Evolutionary conservation across 2,888 invertebrate genomes (phyloP).

Genomic region (Norana najaformis): DNA sequence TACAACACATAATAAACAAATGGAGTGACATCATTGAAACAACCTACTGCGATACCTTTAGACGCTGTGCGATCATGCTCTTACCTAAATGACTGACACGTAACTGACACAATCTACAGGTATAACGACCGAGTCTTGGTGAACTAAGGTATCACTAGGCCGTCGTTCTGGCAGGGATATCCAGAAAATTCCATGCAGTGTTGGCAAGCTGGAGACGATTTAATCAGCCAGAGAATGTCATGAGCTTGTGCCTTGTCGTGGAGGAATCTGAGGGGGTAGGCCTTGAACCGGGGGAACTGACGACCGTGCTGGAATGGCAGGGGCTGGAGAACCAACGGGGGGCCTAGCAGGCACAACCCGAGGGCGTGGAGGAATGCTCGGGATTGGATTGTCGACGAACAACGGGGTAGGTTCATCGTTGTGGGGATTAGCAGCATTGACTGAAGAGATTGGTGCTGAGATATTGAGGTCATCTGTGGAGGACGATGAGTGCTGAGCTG

Average conservation of each 20-base stretch:
- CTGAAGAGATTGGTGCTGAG: not conserved
- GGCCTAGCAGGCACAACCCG: slow-evolving; percentile 14
- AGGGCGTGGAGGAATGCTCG: slow-evolving; percentile 30
- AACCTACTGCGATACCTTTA: not conserved
- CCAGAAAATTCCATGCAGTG: no score
- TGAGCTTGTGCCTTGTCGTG: slow-evolving; percentile 17
- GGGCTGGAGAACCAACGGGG: not conserved
- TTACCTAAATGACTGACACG: not conserved
- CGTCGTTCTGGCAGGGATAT: not conserved
- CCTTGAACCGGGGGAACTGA: slow-evolving; percentile 22
- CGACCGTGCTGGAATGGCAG: slow-evolving; percentile 31
- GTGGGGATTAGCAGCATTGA: not conserved
- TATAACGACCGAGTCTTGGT: not conserved
- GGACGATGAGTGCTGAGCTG: not conserved
- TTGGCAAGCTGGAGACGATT: not conserved
- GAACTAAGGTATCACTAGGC: not conserved
- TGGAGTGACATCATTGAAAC: not conserved
- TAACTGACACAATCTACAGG: not conserved
- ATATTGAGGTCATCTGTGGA: not conserved
- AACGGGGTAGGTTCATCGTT: not conserved
- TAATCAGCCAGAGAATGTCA: slow-evolving; percentile 18
- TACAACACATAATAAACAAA: not conserved
- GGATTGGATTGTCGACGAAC: not conserved
- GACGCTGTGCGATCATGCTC: not conserved
- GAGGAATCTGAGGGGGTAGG: slow-evolving; percentile 28